Percentiles rank a stretch among this genome's conserved stretches.
These are phyloP conservation scores for Noctilio leporinus DNA, from an alignment of 2,113 vertebrate species.

Conservation along the genomic window DNA sequence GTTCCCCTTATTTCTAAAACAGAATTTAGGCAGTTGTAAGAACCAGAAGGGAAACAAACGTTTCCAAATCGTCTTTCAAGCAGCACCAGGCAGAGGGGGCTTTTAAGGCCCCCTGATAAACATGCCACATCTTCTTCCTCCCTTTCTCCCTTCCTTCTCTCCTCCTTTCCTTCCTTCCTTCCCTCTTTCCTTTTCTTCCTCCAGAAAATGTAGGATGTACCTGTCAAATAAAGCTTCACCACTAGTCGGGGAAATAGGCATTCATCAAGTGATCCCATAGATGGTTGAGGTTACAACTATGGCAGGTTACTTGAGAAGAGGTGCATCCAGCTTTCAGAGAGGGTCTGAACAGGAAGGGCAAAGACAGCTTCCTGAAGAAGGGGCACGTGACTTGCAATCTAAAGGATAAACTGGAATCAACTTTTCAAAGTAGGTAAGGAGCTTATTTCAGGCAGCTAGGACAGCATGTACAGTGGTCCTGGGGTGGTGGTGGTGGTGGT, in stretches of 20 bases:
- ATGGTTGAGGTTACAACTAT: neutral
- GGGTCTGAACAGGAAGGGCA: neutral
- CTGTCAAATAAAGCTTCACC: neutral
- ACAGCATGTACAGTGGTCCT: neutral
- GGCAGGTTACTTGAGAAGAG: neutral
- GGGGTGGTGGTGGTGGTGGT: neutral
- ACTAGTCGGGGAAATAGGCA: neutral
- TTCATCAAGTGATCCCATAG: neutral
- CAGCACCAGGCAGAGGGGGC: neutral
- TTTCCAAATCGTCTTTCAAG: neutral
- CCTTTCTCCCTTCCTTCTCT: too few relatives aligned
- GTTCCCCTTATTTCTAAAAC: neutral
- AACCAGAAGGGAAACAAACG: neutral
- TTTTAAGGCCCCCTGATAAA: neutral
- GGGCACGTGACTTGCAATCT: neutral
- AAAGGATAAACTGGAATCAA: neutral
- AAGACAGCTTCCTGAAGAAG: neutral
- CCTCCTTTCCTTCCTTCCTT: neutral
- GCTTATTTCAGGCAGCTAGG: neutral
- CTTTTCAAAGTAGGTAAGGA: neutral
- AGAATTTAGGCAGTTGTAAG: neutral
- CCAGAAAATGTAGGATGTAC: neutral
- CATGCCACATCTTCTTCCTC: neutral
- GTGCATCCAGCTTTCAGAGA: neutral
- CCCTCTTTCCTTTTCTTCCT: neutral